Percentiles rank a stretch among this genome's conserved stretches.
Evolutionary conservation across 1,140 invertebrate genomes (phyloP).

Genomic region (Brachionus plicatilis): DNA sequence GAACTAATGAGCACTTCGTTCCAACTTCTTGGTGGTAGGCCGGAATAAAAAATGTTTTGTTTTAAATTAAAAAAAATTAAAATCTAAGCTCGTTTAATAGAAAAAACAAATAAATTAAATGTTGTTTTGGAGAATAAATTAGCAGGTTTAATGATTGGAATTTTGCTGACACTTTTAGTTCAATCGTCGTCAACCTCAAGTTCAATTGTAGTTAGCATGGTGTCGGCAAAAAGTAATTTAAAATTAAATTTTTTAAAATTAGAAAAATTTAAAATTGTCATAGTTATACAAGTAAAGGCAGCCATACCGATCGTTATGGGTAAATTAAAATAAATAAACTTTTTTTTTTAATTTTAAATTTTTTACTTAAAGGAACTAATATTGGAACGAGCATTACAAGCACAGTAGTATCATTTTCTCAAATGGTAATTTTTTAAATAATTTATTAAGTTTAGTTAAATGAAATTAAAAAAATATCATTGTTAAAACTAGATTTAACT

Average conservation of each 20-base stretch:
- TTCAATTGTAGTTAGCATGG: conserved; percentile 64
- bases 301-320: conserved; percentile 64
- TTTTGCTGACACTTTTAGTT: conserved; percentile 62
- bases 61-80: neutral
- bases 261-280: neutral
- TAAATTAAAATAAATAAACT: neutral
- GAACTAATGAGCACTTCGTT: conserved; percentile 21
- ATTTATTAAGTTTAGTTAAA: conserved; percentile 48
- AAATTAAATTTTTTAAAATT: neutral
- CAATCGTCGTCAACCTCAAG: conserved; percentile 64
- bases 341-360: neutral
- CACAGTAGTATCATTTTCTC: neutral
- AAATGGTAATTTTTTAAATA: conserved; percentile 58
- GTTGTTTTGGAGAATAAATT: conserved; percentile 60
- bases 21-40: conserved; percentile 2
- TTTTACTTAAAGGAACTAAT: conserved; percentile 33
- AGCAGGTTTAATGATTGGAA: conserved; percentile 61
- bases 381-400: conserved; percentile 1
- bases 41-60: neutral
- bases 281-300: conserved; percentile 51
- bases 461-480: too few relatives aligned
- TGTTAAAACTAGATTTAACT: too few relatives aligned
- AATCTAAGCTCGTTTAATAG: neutral
- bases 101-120: conserved; percentile 47
- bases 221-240: conserved; percentile 59